A percentile compares a stretch with the other conserved stretches of the same genome.
phyloP scores from a whole-genome alignment of 2,888 invertebrate species.

The Ormyrus thymus region DNA sequence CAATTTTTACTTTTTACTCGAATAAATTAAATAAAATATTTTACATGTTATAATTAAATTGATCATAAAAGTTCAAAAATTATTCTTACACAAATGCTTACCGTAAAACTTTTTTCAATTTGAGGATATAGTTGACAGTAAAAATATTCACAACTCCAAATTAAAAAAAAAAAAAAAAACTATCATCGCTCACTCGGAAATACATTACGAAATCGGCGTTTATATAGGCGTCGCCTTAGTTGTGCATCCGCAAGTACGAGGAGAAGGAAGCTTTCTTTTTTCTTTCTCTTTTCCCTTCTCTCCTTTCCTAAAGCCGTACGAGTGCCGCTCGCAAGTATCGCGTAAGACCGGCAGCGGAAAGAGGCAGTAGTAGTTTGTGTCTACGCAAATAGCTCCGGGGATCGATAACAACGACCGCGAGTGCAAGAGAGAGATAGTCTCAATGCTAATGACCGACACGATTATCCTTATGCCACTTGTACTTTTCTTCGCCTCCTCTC shows the following conservation, averaged over 20 bases:
- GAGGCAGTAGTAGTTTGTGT: conserved; percentile 3
- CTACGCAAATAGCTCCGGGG: conserved; percentile 48
- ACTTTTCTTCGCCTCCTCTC: conserved; percentile 29
- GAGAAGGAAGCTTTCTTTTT: conserved; percentile 3
- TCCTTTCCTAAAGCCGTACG: background rate
- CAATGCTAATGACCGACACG: conserved; percentile 55
- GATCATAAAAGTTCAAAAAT: too few relatives aligned
- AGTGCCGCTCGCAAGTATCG: background rate
- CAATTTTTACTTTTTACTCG: too few relatives aligned
- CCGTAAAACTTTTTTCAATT: too few relatives aligned
- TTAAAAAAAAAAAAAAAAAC: too few relatives aligned
- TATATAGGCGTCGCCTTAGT: background rate
- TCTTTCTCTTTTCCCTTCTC: background rate
- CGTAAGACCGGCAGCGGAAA: background rate
- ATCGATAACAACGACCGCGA: conserved; percentile 33
- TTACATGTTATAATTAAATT: too few relatives aligned
- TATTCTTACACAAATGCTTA: too few relatives aligned
- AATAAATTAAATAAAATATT: too few relatives aligned
- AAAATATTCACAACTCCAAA: too few relatives aligned
- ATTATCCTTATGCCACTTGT: conserved; percentile 55
- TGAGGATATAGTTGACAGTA: too few relatives aligned
- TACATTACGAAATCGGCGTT: conserved; percentile 37
- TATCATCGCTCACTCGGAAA: conserved; percentile 28
- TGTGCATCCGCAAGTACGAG: background rate
- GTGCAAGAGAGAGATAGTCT: conserved; percentile 12